Percentiles rank a stretch among this genome's conserved stretches.
Conservation (phyloP, 1,140 invertebrate genomes). For the Pomacea maculata region DNA sequence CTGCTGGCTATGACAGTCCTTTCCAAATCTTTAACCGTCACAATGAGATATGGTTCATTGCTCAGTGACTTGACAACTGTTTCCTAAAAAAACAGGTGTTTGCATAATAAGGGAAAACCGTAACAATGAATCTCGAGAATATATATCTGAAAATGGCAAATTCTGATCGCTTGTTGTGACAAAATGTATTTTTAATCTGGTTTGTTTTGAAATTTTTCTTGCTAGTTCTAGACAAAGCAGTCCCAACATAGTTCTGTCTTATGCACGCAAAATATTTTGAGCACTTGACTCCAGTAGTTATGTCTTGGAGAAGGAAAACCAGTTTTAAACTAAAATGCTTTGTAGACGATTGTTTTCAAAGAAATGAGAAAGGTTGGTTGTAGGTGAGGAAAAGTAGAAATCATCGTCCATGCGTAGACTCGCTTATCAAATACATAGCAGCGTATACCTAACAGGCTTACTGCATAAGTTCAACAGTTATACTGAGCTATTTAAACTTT, state of each 20-base stretch:
- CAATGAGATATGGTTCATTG: conserved; percentile 58
- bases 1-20: conserved; percentile 56
- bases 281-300: background rate
- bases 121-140: background rate
- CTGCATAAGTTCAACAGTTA: too few relatives aligned
- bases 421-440: too few relatives aligned
- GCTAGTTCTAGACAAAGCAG: background rate
- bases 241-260: background rate
- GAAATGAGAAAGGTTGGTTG: too few relatives aligned
- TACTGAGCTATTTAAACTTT: too few relatives aligned
- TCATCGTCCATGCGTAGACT: too few relatives aligned
- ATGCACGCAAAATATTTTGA: background rate
- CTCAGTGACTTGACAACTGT: conserved; percentile 21
- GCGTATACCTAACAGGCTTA: too few relatives aligned
- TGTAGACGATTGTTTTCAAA: background rate
- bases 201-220: background rate
- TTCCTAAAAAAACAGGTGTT: background rate
- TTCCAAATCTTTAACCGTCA: conserved; percentile 48
- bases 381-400: too few relatives aligned
- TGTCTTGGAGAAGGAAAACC: background rate
- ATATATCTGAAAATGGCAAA: background rate
- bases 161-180: background rate
- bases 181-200: background rate
- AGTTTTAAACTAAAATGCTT: background rate
- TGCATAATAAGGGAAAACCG: background rate